phyloP scores from a whole-genome alignment of 1,140 invertebrate species.

The Monomorium pharaonis region DNA sequence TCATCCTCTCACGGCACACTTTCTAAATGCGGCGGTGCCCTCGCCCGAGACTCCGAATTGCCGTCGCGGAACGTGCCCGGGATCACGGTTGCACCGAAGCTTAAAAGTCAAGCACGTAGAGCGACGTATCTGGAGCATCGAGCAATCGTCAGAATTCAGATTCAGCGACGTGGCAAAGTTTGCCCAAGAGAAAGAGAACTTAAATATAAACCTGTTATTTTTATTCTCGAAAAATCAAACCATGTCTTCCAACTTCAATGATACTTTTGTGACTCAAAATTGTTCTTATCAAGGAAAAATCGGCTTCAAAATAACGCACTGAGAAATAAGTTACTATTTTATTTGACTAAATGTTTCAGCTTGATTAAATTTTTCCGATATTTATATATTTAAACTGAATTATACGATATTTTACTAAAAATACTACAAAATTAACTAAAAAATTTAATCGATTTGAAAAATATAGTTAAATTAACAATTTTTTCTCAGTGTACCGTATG shows the following conservation, averaged over 20 bases:
- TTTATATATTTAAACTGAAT: too few relatives aligned
- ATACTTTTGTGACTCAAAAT: background rate
- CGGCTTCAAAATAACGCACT: background rate
- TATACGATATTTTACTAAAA: too few relatives aligned
- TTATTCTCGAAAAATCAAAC: background rate
- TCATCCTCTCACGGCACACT: constrained; percentile 24
- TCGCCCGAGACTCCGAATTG: background rate
- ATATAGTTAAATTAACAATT: too few relatives aligned
- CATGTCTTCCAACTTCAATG: background rate
- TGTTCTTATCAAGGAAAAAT: background rate
- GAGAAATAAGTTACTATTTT: too few relatives aligned
- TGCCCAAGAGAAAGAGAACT: background rate
- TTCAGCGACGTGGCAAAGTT: background rate
- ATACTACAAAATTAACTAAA: too few relatives aligned
- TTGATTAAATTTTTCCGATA: too few relatives aligned
- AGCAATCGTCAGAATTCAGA: background rate
- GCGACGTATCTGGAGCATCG: background rate
- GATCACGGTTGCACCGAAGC: background rate
- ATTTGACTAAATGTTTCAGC: too few relatives aligned
- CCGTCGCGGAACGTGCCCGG: background rate
- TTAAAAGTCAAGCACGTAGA: background rate
- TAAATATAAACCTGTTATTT: background rate
- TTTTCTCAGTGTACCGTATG: too few relatives aligned
- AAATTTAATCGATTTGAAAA: too few relatives aligned
- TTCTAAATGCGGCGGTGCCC: background rate